phyloP scores from a whole-genome alignment of 2,113 vertebrate genomes.

The Clarias magur region DNA sequence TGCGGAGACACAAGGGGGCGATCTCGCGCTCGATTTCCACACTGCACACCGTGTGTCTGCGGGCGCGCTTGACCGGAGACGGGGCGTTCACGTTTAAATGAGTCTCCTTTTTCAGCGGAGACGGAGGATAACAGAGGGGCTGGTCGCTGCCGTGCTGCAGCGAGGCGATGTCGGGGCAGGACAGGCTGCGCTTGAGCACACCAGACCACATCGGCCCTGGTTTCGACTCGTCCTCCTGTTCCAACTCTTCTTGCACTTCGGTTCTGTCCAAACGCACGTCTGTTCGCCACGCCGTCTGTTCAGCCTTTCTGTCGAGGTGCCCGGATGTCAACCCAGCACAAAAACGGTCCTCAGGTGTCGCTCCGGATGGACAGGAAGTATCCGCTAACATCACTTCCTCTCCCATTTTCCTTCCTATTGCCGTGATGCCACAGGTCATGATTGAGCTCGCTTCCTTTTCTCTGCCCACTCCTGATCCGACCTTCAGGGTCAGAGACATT shows the following conservation, averaged over 20 bases:
- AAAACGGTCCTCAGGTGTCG: not conserved
- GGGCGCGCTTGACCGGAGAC: constrained; percentile 60
- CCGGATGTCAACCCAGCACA: not conserved
- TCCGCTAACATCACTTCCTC: not conserved
- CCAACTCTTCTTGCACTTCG: not conserved
- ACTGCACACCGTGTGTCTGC: constrained; percentile 84
- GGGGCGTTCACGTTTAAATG: constrained; percentile 26
- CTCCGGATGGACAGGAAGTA: not conserved
- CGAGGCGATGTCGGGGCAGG: constrained; percentile 76
- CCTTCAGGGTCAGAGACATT: constrained; percentile 32
- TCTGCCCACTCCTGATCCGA: not conserved
- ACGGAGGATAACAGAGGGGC: not conserved
- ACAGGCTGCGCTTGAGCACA: constrained; percentile 76
- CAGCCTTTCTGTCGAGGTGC: not conserved
- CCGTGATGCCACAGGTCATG: not conserved
- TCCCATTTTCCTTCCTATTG: not conserved
- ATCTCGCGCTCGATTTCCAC: constrained; percentile 76
- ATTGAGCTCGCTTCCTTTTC: not conserved
- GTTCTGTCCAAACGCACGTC: not conserved
- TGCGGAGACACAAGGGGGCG: constrained; percentile 80
- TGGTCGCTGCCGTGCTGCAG: constrained; percentile 54
- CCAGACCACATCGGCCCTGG: not conserved
- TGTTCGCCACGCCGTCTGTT: not conserved
- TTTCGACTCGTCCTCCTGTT: constrained; percentile 17
- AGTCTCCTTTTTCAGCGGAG: constrained; percentile 49